Percentiles rank a stretch among this genome's conserved stretches.
Conservation (phyloP, 2,113 vertebrate species). For the Varanus salvator region DNA sequence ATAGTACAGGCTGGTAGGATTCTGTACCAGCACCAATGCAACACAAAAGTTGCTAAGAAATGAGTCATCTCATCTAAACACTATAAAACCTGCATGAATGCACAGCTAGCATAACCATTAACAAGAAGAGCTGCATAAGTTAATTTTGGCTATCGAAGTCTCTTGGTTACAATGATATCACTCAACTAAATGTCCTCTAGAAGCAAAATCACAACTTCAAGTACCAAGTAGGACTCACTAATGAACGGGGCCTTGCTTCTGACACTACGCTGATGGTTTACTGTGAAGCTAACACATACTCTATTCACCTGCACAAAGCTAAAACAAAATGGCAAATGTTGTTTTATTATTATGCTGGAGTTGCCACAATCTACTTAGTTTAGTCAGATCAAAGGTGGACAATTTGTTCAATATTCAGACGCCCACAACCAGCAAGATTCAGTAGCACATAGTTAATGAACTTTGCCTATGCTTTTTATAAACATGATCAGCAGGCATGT, state of each 20-base stretch:
- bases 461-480: background rate
- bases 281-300: background rate
- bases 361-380: background rate
- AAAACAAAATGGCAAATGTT: background rate
- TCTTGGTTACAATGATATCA: background rate
- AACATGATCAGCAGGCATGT: background rate
- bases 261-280: background rate
- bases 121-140: background rate
- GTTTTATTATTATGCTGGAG: background rate
- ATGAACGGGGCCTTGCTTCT: background rate
- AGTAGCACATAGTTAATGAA: background rate
- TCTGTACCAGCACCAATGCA: background rate
- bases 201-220: constrained; percentile 47
- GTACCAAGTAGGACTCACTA: constrained; percentile 7
- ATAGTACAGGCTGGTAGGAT: background rate
- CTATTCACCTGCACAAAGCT: background rate
- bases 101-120: constrained; percentile 13
- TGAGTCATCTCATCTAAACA: background rate
- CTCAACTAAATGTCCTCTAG: background rate
- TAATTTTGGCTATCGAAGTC: constrained; percentile 26
- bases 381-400: background rate
- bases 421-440: background rate
- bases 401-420: background rate
- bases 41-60: background rate
- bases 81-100: background rate